These are phyloP conservation scores for Semicossyphus pulcher DNA, from an alignment of 2,113 vertebrate genomes.

Conservation along the genomic window DNA sequence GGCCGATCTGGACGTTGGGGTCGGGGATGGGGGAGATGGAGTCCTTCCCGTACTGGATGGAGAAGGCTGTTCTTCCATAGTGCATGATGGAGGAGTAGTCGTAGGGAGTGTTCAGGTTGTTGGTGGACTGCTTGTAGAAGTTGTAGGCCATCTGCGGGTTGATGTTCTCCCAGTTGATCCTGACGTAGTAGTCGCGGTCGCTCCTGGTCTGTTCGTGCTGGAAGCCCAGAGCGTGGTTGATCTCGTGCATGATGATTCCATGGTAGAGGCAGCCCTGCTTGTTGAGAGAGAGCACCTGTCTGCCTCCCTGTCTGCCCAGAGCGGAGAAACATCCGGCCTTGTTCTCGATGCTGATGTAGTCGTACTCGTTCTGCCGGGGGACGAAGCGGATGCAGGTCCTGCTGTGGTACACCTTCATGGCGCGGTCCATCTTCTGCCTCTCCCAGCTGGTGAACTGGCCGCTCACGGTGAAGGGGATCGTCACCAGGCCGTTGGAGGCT, in stretches of 20 bases:
- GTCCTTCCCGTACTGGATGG: not conserved
- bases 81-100: slow-evolving; percentile 61
- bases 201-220: slow-evolving; percentile 49
- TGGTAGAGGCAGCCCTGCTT: slow-evolving; percentile 33
- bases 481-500: slow-evolving; percentile 28
- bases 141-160: slow-evolving; percentile 32
- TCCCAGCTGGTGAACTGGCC: not conserved
- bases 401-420: slow-evolving; percentile 5
- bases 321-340: not conserved
- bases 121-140: slow-evolving; percentile 32
- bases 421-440: not conserved
- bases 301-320: slow-evolving; percentile 21
- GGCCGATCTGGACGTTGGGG: slow-evolving; percentile 23
- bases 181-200: slow-evolving; percentile 34
- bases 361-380: slow-evolving; percentile 1
- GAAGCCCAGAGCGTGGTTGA: slow-evolving; percentile 59
- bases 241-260: slow-evolving; percentile 34
- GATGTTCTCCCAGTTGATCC: slow-evolving; percentile 56
- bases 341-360: slow-evolving; percentile 44
- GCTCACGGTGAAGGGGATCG: slow-evolving; percentile 31
- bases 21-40: slow-evolving; percentile 52
- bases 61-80: slow-evolving; percentile 56
- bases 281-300: slow-evolving; percentile 50
- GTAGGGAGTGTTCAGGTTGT: slow-evolving; percentile 55
- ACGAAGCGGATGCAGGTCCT: slow-evolving; percentile 47